Evolutionary conservation across 2,113 vertebrate species (phyloP), one percentile per base, ranked within the genome.

Genomic region (Cryptomyrus ogoouensis): DNA sequence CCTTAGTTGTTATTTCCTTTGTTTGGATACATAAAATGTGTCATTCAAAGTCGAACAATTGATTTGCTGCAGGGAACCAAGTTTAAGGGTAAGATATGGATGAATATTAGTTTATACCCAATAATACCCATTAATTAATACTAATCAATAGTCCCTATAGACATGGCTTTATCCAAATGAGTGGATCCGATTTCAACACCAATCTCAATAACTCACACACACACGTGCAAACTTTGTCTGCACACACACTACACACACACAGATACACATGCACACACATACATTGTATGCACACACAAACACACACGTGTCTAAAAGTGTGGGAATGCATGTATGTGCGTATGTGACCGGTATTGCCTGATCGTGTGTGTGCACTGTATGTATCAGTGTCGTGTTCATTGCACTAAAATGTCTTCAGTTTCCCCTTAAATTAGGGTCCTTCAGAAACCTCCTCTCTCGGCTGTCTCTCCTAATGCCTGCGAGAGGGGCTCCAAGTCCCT

Each of bases 101-200:
- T 90, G 56, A 94, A 95, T 92, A 93, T 94, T 92, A 92, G 94
- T 93, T 44, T 50, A 87, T 87, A 87, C 84, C 49, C 84, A 95
- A 94, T 95, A 95, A 95, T 94, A 95, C 94, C 44, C 83, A 46
- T 84, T 94, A 93, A 96, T 94, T 92, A 91, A 95, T 93, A 93
- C 93, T 93, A 93, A 91, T 94, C 94, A 93, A 93, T 94, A 95
- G 91, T 95, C 93, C 94, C 91, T 93, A 95, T 93, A 95, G 94
- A 95, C 93, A 96, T 96, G 96, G 96, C 96, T 96, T 96, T 95
- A 96, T 96, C 95, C 95, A 94, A 93, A 70, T 95, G 90, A 94
- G 87, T 66, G 87, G 93, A 96, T 94, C 92, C 90, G 62, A 93
- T 90, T 94, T 93, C 93, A 92, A 92, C 93, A 92, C 91, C 42